A percentile compares a stretch with the other conserved stretches of the same genome.
phyloP scores from a whole-genome alignment of 1,140 invertebrate genomes.

The Zaprionus ghesquierei region DNA sequence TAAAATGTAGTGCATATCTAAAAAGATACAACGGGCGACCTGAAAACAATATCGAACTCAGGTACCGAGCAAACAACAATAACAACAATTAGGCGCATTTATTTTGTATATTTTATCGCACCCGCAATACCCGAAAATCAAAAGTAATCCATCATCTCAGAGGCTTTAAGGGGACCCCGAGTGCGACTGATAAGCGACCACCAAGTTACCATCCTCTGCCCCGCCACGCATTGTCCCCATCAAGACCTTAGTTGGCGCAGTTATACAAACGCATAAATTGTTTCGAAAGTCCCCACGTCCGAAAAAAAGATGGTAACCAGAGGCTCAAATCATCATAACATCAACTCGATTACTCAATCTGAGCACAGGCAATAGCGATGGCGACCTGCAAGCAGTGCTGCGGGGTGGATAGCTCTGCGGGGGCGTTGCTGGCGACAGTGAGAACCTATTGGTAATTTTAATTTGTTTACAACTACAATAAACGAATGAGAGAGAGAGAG shows the following conservation, averaged over 20 bases:
- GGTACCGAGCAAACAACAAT: slow-evolving; percentile 60
- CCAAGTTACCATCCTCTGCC: slow-evolving; percentile 10
- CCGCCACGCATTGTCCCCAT: neutral
- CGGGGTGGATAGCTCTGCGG: slow-evolving; percentile 3
- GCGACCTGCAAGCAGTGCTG: slow-evolving; percentile 13
- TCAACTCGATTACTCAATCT: slow-evolving; percentile 76
- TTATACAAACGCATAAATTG: slow-evolving; percentile 72
- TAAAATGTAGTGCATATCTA: slow-evolving; percentile 21
- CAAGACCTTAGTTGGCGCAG: slow-evolving; percentile 14
- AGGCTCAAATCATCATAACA: slow-evolving; percentile 52
- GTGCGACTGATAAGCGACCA: slow-evolving; percentile 58
- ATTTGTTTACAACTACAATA: slow-evolving; percentile 79
- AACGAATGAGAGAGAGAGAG: neutral
- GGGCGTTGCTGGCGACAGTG: slow-evolving; percentile 10
- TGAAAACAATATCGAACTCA: slow-evolving; percentile 56
- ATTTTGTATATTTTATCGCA: slow-evolving; percentile 64
- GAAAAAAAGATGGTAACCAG: slow-evolving; percentile 9
- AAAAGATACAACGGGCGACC: slow-evolving; percentile 47
- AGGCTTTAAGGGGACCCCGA: slow-evolving; percentile 71
- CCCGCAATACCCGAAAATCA: slow-evolving; percentile 71
- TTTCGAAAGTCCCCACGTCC: slow-evolving; percentile 50
- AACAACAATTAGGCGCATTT: slow-evolving; percentile 65
- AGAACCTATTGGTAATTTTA: slow-evolving; percentile 68
- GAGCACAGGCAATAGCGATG: slow-evolving; percentile 44
- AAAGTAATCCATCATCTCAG: slow-evolving; percentile 77